phyloP scores from a whole-genome alignment of 2,113 vertebrate species.

The Carassius gibelio region DNA sequence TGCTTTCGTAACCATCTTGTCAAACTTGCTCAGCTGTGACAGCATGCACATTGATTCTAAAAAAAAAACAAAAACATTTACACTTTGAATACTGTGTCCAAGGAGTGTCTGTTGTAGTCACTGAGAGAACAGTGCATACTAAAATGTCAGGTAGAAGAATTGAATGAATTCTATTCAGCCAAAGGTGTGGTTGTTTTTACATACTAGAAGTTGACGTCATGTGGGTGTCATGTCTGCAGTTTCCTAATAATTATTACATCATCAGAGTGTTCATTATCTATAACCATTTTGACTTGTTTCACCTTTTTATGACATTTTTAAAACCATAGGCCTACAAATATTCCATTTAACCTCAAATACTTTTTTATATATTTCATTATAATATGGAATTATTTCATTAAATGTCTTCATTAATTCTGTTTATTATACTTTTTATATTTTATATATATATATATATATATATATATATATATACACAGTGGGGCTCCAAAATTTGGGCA shows the following conservation, averaged over 20 bases:
- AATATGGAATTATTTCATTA: too few relatives aligned
- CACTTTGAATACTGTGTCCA: not conserved
- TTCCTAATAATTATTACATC: not conserved
- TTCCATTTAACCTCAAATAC: not conserved
- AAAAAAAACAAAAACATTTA: not conserved
- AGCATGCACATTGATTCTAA: not conserved
- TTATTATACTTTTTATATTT: too few relatives aligned
- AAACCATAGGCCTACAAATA: not conserved
- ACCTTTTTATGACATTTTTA: not conserved
- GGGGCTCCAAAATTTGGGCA: too few relatives aligned
- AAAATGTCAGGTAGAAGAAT: not conserved
- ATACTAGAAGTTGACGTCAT: not conserved
- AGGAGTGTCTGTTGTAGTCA: slow-evolving; percentile 12
- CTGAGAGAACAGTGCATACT: not conserved
- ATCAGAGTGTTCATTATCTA: not conserved
- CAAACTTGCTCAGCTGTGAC: not conserved
- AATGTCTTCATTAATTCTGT: too few relatives aligned
- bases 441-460: too few relatives aligned
- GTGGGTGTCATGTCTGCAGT: not conserved
- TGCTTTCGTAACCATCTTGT: not conserved
- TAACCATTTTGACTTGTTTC: not conserved
- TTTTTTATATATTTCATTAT: not conserved
- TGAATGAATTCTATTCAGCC: not conserved
- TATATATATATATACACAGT: too few relatives aligned
- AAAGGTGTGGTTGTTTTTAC: slow-evolving; percentile 13